phyloP scores from a whole-genome alignment of 2,797 vertebrate species.

The Picus viridis region DNA sequence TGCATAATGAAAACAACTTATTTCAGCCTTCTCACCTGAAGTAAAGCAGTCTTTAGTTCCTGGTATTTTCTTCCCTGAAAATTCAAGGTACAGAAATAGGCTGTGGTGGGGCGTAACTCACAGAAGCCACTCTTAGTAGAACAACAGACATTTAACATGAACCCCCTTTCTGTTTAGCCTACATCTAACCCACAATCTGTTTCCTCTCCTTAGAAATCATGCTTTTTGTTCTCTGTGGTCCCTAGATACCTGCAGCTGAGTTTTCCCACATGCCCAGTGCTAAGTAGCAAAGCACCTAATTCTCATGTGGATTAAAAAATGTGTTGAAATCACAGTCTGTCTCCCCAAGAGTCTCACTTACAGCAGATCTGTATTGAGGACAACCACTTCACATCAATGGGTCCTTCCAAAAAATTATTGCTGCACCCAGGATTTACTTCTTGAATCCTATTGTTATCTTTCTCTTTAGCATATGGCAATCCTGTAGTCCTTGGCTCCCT shows the following conservation, averaged over 20 bases:
- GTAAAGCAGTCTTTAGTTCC: background rate
- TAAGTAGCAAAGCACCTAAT: background rate
- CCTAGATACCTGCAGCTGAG: background rate
- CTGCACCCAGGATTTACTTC: background rate
- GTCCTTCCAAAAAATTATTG: background rate
- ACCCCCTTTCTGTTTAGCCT: background rate
- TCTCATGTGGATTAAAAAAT: background rate
- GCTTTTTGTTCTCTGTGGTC: background rate
- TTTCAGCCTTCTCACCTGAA: background rate
- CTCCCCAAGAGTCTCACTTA: background rate
- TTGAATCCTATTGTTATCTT: background rate
- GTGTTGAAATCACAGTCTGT: background rate
- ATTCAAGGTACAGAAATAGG: background rate
- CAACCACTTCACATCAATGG: background rate
- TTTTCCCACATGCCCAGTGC: background rate
- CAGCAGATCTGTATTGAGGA: background rate
- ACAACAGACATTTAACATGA: background rate
- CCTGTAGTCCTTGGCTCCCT: background rate
- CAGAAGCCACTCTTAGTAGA: background rate
- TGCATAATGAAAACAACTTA: background rate
- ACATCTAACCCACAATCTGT: background rate
- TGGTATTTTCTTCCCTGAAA: background rate
- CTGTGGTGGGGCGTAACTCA: background rate
- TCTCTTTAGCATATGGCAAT: background rate
- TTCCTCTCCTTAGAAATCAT: background rate